These are phyloP conservation scores for Alosa sapidissima DNA, from an alignment of 2,797 vertebrate genomes.

Conservation along the genomic window DNA sequence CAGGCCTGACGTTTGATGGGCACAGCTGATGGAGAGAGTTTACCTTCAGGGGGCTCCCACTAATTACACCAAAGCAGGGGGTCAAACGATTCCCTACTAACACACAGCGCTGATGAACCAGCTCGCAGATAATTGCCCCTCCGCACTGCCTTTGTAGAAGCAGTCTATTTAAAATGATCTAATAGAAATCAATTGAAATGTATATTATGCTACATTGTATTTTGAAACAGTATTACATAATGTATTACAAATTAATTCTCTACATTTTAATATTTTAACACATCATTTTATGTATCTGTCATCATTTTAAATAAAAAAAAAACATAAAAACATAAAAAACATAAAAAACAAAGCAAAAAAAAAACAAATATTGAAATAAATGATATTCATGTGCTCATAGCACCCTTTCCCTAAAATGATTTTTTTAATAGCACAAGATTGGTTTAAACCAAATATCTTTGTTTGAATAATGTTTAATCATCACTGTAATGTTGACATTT, in stretches of 20 bases:
- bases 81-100: not conserved
- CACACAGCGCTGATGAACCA: not conserved
- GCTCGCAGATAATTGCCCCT: not conserved
- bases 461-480: not conserved
- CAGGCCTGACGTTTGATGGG: constrained; percentile 1
- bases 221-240: not conserved
- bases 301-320: not conserved
- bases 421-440: not conserved
- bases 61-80: constrained; percentile 24
- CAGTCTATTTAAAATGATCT: not conserved
- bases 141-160: not conserved
- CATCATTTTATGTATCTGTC: not conserved
- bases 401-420: not conserved
- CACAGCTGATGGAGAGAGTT: not conserved
- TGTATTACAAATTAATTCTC: not conserved
- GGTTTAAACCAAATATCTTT: not conserved
- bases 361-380: not conserved
- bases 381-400: not conserved
- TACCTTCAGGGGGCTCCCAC: not conserved
- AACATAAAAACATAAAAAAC: not conserved
- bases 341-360: not conserved
- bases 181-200: not conserved
- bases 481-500: not conserved
- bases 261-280: not conserved
- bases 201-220: not conserved